Percentiles rank a stretch among this genome's conserved stretches.
These are phyloP conservation scores for Anniella stebbinsi DNA, from an alignment of 2,797 vertebrate species.

Conservation along the genomic window DNA sequence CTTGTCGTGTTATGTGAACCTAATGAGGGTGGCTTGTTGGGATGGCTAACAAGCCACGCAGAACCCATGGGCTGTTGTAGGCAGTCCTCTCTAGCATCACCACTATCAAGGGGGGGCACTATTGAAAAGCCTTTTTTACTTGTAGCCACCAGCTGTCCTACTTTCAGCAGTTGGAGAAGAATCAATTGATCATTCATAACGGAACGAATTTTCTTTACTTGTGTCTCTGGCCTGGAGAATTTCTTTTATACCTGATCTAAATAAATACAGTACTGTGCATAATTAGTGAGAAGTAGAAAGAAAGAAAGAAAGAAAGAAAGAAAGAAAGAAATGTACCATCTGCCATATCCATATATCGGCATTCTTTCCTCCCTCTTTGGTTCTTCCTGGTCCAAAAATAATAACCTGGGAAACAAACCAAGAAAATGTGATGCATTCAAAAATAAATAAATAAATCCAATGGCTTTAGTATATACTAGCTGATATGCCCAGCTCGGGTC, in stretches of 20 bases:
- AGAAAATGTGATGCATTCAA: neutral
- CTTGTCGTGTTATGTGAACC: too few species aligned
- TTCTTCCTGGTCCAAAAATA: constrained; percentile 85
- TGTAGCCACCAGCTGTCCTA: neutral
- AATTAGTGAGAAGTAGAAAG: constrained; percentile 14
- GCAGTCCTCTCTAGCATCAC: neutral
- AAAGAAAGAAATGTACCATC: constrained; percentile 79
- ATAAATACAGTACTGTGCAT: constrained; percentile 30
- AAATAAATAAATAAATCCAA: neutral
- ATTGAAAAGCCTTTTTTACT: neutral
- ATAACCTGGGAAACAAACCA: constrained; percentile 77
- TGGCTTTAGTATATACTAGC: constrained; percentile 4
- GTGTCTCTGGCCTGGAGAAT: constrained; percentile 29
- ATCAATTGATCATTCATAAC: neutral
- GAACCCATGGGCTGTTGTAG: too few species aligned
- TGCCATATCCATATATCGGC: constrained; percentile 96
- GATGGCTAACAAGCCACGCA: too few species aligned
- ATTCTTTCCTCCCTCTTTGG: constrained; percentile 67
- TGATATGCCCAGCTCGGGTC: too few species aligned
- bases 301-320: neutral
- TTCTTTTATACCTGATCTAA: constrained; percentile 40
- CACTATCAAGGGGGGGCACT: neutral
- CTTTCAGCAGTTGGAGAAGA: neutral
- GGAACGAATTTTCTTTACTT: constrained; percentile 15
- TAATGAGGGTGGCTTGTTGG: too few species aligned